A percentile compares a stretch with the other conserved stretches of the same genome.
phyloP scores from a whole-genome alignment of 2,888 invertebrate genomes.

The Drosophila suboccidentalis region DNA sequence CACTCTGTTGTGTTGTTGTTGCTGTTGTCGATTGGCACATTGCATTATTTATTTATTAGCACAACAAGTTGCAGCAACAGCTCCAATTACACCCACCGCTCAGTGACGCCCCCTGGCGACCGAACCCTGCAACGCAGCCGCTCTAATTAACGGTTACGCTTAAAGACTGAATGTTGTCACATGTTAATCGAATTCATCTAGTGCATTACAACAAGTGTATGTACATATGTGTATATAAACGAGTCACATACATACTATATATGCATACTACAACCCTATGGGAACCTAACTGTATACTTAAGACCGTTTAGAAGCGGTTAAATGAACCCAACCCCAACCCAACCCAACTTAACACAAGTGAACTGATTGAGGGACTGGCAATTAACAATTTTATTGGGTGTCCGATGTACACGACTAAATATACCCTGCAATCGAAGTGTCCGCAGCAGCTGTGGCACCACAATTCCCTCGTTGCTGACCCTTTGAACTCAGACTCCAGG shows the following conservation, averaged over 20 bases:
- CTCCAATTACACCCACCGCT: conserved; percentile 62
- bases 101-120: conserved; percentile 52
- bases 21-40: conserved; percentile 46
- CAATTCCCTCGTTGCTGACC: conserved; percentile 1
- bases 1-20: conserved; percentile 22
- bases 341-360: background rate
- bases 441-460: background rate
- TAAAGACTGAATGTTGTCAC: conserved; percentile 49
- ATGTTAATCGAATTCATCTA: conserved; percentile 45
- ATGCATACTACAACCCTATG: background rate
- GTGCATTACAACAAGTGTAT: background rate
- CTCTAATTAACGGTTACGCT: conserved; percentile 59
- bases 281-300: conserved; percentile 8
- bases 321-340: conserved; percentile 8
- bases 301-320: conserved; percentile 9
- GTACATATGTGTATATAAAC: background rate
- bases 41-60: conserved; percentile 53
- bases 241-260: background rate
- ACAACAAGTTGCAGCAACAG: conserved; percentile 46
- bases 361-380: conserved; percentile 5
- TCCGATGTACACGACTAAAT: conserved; percentile 1
- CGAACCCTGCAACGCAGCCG: conserved; percentile 37
- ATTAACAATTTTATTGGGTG: conserved; percentile 16
- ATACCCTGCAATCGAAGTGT: background rate
- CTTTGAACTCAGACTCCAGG: background rate